Percentiles rank a stretch among this genome's conserved stretches.
phyloP scores from a whole-genome alignment of 2,888 invertebrate species.

The Bembecia ichneumoniformis region DNA sequence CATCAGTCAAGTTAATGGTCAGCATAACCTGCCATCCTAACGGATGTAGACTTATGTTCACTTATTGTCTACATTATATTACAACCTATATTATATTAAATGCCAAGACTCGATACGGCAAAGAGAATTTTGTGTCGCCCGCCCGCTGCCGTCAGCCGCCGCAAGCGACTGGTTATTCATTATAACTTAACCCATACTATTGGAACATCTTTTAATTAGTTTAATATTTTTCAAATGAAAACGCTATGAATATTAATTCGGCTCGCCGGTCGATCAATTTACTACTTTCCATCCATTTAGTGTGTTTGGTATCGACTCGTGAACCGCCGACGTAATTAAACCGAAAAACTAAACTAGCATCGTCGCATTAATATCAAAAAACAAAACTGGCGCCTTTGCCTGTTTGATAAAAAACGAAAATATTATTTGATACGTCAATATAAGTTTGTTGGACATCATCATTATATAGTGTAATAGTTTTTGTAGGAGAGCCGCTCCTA shows the following conservation, averaged over 20 bases:
- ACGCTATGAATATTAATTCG: slow-evolving; percentile 66
- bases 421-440: slow-evolving; percentile 59
- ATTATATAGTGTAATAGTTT: slow-evolving; percentile 66
- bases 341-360: slow-evolving; percentile 57
- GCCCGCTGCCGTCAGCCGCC: too few species aligned
- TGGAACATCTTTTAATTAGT: slow-evolving; percentile 64
- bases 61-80: too few species aligned
- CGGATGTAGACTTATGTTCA: too few species aligned
- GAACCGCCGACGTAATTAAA: slow-evolving; percentile 49
- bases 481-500: slow-evolving; percentile 63
- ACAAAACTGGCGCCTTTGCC: slow-evolving; percentile 64
- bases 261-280: slow-evolving; percentile 62
- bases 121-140: too few species aligned
- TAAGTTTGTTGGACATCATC: slow-evolving; percentile 63
- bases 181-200: slow-evolving; percentile 6
- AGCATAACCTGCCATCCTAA: too few species aligned
- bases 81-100: too few species aligned
- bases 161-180: too few species aligned
- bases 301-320: slow-evolving; percentile 21
- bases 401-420: slow-evolving; percentile 42
- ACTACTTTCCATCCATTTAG: slow-evolving; percentile 44
- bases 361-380: slow-evolving; percentile 41
- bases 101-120: too few species aligned
- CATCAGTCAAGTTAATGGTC: too few species aligned
- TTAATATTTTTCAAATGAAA: slow-evolving; percentile 62